A percentile compares a stretch with the other conserved stretches of the same genome.
phyloP scores from a whole-genome alignment of 2,113 vertebrate genomes.

The Erythrolamprus reginae region DNA sequence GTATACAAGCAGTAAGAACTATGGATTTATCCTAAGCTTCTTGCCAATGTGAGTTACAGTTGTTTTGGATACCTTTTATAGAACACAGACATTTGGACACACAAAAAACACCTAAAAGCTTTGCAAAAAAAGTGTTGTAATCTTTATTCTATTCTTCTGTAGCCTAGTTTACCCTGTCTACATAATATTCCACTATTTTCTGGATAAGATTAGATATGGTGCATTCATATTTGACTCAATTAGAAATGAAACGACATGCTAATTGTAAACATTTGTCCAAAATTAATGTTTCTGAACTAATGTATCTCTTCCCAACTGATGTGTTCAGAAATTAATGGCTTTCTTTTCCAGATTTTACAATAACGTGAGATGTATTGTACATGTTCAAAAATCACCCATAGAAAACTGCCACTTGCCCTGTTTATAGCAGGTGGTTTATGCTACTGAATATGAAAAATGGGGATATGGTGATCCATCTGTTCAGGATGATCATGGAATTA shows the following conservation, averaged over 20 bases:
- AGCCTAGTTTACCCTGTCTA: not conserved
- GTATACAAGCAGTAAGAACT: not conserved
- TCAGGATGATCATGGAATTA: not conserved
- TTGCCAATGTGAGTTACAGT: not conserved
- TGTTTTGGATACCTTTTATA: not conserved
- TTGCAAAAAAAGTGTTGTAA: conserved; percentile 1
- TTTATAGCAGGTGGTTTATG: conserved; percentile 32
- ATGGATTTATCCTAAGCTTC: not conserved
- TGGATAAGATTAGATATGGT: conserved; percentile 7
- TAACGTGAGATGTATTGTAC: not conserved
- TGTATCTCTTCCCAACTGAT: conserved; percentile 38
- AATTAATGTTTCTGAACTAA: conserved; percentile 66
- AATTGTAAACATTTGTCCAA: conserved; percentile 63
- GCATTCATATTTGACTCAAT: not conserved
- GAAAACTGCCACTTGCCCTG: conserved; percentile 16
- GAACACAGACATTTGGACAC: not conserved
- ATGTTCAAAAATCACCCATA: conserved; percentile 5
- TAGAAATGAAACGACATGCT: conserved; percentile 53
- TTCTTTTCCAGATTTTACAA: conserved; percentile 35
- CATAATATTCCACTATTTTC: fast-evolving
- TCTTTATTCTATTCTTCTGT: fast-evolving
- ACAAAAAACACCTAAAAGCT: not conserved
- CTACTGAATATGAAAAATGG: not conserved
- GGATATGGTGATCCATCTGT: not conserved
- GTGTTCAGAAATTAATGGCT: conserved; percentile 42